A percentile compares a stretch with the other conserved stretches of the same genome.
phyloP scores from a whole-genome alignment of 2,888 invertebrate species.

The Latrodectus hesperus region DNA sequence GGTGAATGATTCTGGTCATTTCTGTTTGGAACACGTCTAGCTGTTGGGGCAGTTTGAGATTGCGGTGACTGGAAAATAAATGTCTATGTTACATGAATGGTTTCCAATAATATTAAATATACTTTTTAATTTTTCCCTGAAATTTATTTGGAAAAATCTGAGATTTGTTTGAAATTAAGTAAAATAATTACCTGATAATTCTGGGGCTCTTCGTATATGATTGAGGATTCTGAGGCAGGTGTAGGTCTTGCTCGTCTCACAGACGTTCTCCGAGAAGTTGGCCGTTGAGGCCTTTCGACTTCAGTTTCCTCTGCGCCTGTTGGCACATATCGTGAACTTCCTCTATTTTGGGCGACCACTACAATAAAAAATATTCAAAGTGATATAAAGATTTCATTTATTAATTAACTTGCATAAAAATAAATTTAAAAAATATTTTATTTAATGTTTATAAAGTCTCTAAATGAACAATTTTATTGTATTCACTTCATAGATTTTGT shows the following conservation, averaged over 20 bases:
- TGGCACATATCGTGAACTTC: slow-evolving; percentile 34
- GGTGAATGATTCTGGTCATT: slow-evolving; percentile 1
- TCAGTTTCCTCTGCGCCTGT: background rate
- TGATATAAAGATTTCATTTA: too few species aligned
- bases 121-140: background rate
- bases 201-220: slow-evolving; percentile 6
- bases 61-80: background rate
- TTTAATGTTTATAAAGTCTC: too few species aligned
- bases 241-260: slow-evolving; percentile 33
- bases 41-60: slow-evolving; percentile 23
- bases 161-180: background rate
- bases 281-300: background rate
- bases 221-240: slow-evolving; percentile 15
- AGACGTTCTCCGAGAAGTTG: slow-evolving; percentile 12
- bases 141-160: too few species aligned
- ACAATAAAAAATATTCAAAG: background rate
- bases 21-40: slow-evolving; percentile 36
- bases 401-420: too few species aligned
- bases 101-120: background rate
- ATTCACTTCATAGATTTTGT: too few species aligned
- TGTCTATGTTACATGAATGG: background rate
- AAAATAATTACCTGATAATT: slow-evolving; percentile 13
- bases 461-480: too few species aligned
- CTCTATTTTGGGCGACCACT: slow-evolving; percentile 47
- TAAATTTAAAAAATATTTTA: too few species aligned